Base-by-base conservation (phyloP, 2,113 vertebrate genomes). In the Scomber colias region DNA sequence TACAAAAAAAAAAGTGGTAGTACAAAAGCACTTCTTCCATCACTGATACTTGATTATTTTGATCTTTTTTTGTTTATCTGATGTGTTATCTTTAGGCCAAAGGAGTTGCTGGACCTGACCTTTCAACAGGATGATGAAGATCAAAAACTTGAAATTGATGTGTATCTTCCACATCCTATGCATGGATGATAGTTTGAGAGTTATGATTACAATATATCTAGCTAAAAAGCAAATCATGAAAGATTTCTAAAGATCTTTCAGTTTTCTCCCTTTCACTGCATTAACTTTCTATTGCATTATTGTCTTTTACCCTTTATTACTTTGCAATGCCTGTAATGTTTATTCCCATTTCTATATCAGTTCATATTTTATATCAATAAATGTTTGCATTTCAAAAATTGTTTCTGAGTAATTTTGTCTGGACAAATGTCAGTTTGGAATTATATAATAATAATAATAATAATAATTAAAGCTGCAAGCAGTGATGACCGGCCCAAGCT, bases 31-130 rank as follows among this genome's bases (percentile, higher is more conserved):
- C 10, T 30, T n/a, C 46, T 11, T 69, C 53, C 31, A 5, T 1
- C 40, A 10, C 27, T 51, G 59, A 44, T 31, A 11, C 24, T 48
- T n/a, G 1, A 10, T 15, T 8, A 12, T 59, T 27, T 35, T 3
- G 0, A 48, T 53, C 2, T 61, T 8, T 24, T 0, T 9, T 15
- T 70, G 1, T 61, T 8, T 19, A 0, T 9, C 17, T 70, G 1
- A 45, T 80, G 35, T 64, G 21, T n/a, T 74, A 19, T 1, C 57
- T 82, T 80, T 15, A 92, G 91, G 63, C 10, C 78, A 15, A 88
- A 90, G 67, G 80, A 81, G 19, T 1, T 35, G 14, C 2, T 59
- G 15, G 60, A 81, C n/a, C 6, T 81, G 56, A 1, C 45, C 19
- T 11, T 72, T 11, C 0, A 57, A 57, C 10, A 11, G 56, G 17